Conservation (phyloP, 2,113 vertebrate species). For the Chaetodon trifascialis region DNA sequence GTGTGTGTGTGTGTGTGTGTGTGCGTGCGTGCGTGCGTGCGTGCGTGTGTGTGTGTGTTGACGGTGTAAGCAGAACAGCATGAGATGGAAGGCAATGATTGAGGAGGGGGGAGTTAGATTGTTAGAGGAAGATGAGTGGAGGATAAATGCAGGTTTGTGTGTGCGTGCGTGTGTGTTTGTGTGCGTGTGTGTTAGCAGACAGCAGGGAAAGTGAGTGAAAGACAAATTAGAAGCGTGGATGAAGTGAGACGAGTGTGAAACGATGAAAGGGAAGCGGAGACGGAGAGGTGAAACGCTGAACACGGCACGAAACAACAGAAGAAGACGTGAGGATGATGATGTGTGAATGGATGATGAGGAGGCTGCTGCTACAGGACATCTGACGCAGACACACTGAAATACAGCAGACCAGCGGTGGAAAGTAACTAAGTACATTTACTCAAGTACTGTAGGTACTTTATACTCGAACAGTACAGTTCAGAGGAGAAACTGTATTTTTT, state of each 20-base stretch:
- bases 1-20: conserved; percentile 19
- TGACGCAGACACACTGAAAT: no score
- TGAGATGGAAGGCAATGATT: conserved; percentile 16
- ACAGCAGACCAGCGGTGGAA: no score
- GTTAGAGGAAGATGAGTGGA: conserved; percentile 3
- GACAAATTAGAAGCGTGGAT: neutral
- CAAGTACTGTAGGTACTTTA: no score
- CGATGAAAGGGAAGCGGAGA: conserved; percentile 13
- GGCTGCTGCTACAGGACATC: no score
- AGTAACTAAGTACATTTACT: neutral
- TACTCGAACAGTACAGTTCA: no score
- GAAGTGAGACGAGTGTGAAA: conserved; percentile 17
- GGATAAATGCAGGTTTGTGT: neutral
- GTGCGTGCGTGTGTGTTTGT: neutral
- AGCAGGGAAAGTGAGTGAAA: neutral
- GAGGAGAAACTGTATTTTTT: no score
- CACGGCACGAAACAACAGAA: neutral
- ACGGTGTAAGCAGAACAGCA: conserved; percentile 6
- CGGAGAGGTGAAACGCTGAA: neutral
- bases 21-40: conserved; percentile 16
- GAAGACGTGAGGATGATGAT: neutral
- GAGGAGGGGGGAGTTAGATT: neutral
- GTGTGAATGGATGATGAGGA: neutral
- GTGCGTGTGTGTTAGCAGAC: neutral
- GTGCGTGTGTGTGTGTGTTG: conserved; percentile 20